phyloP scores from a whole-genome alignment of 2,113 vertebrate genomes.

The Echinops telfairi region DNA sequence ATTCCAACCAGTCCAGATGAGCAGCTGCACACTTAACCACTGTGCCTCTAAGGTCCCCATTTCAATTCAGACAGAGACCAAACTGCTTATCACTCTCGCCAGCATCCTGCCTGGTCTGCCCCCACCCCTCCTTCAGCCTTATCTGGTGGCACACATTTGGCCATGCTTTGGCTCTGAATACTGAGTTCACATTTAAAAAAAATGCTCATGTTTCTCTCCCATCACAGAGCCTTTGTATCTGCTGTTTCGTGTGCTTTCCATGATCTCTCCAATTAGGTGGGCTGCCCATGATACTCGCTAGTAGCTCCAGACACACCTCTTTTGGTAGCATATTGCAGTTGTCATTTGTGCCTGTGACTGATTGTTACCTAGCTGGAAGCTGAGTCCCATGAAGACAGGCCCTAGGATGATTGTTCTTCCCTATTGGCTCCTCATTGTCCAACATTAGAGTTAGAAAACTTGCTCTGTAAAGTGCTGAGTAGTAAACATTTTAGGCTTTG shows the following conservation, averaged over 20 bases:
- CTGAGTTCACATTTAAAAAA: background rate
- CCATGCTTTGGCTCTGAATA: background rate
- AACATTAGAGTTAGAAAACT: background rate
- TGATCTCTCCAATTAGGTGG: background rate
- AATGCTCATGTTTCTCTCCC: background rate
- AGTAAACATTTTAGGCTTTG: background rate
- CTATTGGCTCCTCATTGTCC: background rate
- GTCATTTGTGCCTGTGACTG: background rate
- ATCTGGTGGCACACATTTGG: slow-evolving; percentile 13
- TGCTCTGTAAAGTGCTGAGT: background rate
- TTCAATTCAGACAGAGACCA: background rate
- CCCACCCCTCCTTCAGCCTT: background rate
- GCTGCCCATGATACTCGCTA: background rate
- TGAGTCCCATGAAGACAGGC: background rate
- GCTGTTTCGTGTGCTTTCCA: background rate
- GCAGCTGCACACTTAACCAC: background rate
- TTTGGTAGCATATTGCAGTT: background rate
- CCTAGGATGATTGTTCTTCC: background rate
- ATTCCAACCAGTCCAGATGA: background rate
- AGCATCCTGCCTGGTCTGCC: background rate
- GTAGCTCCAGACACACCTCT: background rate
- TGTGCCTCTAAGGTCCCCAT: background rate
- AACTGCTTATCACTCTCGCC: background rate
- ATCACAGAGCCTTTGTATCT: background rate
- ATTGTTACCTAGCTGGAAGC: background rate